Evolutionary conservation across 1,140 invertebrate species (phyloP), one percentile per base, ranked within the genome.

Genomic region (Cydia strobilella): DNA sequence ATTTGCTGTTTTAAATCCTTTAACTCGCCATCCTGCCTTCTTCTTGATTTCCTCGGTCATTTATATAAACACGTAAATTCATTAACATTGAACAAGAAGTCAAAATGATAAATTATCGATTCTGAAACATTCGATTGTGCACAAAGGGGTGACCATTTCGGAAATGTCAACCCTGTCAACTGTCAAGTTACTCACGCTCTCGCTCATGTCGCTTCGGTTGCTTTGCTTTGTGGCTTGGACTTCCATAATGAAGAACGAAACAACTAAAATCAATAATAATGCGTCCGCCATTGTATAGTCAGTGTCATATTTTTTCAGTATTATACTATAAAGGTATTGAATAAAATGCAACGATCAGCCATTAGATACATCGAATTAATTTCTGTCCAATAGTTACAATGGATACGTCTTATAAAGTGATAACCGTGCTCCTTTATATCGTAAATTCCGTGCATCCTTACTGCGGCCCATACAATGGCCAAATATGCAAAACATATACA

Each of bases 401-500:
- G 81, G 76, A 77, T 78, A 75, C 77, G 31, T 54, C 76, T 35
- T 77, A n/a, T 65, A 80, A 77, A 73, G 62, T 83, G 74, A 82
- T 83, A 79, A 74, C 80, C 80, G 82, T 90, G 79, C 80, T 92
- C 81, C 80, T 88, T 81, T 74, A 82, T 75, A 79, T 59, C 20
- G 20, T 87, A 80, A 88, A 90, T 83, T 91, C 89, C 75, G 90
- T 93, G 83, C 84, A 87, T 83, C 83, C 89, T 75, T 90, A 97
- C 88, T 99, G 98, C 94, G 96, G 96, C 20, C 95, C 96, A 2
- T 99, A 99, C 90, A 96, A 95, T 93, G 98, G 98, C 35, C 96
- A 96, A 88, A 95, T 98, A 77, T 99, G 98, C 90, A 96, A 96
- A 84, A 94, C 95, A 82, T 97, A 97, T 87, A 94, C 98, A 35